phyloP scores from a whole-genome alignment of 2,797 vertebrate genomes.

The Fistularia commersonii region DNA sequence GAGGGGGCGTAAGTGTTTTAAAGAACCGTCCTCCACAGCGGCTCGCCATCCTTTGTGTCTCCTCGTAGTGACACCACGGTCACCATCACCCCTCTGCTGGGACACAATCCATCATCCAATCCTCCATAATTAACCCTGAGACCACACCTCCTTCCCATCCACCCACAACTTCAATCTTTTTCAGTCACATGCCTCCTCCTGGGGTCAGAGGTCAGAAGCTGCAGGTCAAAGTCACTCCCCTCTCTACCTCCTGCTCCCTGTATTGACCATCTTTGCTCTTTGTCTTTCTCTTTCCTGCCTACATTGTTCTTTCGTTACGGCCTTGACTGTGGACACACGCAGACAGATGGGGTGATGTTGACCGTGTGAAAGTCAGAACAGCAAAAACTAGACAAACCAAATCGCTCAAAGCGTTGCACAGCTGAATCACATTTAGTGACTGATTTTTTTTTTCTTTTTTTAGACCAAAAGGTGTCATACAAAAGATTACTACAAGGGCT shows the following conservation, averaged over 20 bases:
- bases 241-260: slow-evolving; percentile 15
- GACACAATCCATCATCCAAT: slow-evolving; percentile 57
- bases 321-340: slow-evolving; percentile 20
- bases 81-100: slow-evolving; percentile 34
- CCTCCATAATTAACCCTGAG: slow-evolving; percentile 35
- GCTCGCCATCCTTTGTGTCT: slow-evolving; percentile 33
- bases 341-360: not conserved
- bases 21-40: slow-evolving; percentile 14
- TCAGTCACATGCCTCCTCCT: slow-evolving; percentile 27
- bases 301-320: slow-evolving; percentile 43
- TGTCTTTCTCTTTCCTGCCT: slow-evolving; percentile 16
- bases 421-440: too few species aligned
- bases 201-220: slow-evolving; percentile 35
- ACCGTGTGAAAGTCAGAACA: slow-evolving; percentile 15
- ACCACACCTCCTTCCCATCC: slow-evolving; percentile 28
- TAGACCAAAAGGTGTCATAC: too few species aligned
- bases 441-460: too few species aligned
- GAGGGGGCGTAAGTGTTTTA: slow-evolving; percentile 1
- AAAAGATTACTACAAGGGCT: too few species aligned
- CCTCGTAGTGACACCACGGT: slow-evolving; percentile 17
- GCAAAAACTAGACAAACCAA: too few species aligned
- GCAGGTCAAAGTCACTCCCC: slow-evolving; percentile 36
- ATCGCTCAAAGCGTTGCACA: not conserved
- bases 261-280: slow-evolving; percentile 14
- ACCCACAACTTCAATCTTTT: slow-evolving; percentile 29